Conservation (phyloP, 2,113 vertebrate species). For the Amazona vittata region DNA sequence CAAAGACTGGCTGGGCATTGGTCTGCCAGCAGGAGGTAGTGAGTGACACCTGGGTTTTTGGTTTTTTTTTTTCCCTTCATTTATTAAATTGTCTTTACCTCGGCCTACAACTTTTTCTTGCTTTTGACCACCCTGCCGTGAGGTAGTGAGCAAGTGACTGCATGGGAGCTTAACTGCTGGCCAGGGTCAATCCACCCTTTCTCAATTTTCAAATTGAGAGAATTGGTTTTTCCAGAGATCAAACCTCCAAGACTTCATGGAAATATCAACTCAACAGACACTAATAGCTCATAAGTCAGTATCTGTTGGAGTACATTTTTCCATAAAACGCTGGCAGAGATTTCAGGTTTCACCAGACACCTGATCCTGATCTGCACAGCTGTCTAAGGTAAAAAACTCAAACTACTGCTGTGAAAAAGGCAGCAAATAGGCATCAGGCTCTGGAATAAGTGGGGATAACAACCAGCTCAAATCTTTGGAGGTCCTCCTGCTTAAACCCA, state of each 20-base stretch:
- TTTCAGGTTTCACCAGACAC: neutral
- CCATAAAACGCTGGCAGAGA: neutral
- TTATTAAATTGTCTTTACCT: neutral
- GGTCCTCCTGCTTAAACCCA: neutral
- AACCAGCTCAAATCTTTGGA: neutral
- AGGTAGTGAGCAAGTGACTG: neutral
- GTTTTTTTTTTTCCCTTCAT: neutral
- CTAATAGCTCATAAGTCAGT: neutral
- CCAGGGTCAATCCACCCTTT: neutral
- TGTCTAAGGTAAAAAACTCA: neutral
- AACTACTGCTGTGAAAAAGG: neutral
- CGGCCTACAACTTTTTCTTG: neutral
- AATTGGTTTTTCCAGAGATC: neutral
- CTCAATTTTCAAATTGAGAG: neutral
- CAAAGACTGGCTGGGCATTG: fast-evolving
- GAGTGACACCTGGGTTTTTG: neutral
- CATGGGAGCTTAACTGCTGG: neutral
- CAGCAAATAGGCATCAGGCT: neutral
- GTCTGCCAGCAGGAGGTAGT: neutral
- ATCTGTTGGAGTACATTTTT: neutral
- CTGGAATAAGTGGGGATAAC: neutral
- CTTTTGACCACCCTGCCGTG: neutral
- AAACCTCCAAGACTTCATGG: neutral
- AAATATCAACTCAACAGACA: neutral
- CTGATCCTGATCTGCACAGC: neutral